Evolutionary conservation across 2,888 invertebrate genomes (phyloP).

Genomic region (Epinotia demarniana): DNA sequence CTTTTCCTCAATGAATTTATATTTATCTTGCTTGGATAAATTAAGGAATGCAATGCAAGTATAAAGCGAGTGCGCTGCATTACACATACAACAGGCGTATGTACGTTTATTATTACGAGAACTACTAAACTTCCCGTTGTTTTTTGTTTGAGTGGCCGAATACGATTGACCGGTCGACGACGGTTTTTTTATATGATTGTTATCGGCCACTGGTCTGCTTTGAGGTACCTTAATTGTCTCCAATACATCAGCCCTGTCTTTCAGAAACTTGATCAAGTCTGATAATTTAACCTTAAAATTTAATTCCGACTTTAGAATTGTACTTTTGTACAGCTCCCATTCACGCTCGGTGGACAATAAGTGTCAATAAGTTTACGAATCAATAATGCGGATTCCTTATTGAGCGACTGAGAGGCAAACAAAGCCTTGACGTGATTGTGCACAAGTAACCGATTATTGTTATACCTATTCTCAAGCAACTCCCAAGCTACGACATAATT

Average conservation of each 20-base stretch:
- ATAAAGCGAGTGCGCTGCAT: background rate
- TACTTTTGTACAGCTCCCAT: conserved; percentile 47
- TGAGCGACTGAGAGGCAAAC: conserved; percentile 21
- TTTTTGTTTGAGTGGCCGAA: conserved; percentile 41
- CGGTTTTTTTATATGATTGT: background rate
- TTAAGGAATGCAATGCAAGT: too few species aligned
- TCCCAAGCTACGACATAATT: conserved; percentile 4
- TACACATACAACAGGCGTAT: background rate
- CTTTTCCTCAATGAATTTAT: too few species aligned
- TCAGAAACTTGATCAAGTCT: too few species aligned
- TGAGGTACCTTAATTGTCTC: conserved; percentile 41
- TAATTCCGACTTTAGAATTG: conserved; percentile 36
- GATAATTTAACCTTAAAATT: conserved; percentile 22
- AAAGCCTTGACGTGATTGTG: background rate
- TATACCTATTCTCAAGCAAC: background rate
- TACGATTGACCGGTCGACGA: background rate
- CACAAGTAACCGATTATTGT: background rate
- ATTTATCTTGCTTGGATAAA: too few species aligned
- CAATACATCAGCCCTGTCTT: conserved; percentile 47
- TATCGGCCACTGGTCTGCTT: background rate
- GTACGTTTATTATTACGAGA: conserved; percentile 35
- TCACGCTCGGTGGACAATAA: conserved; percentile 48
- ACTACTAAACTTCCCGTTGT: conserved; percentile 12
- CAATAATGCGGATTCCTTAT: conserved; percentile 41
- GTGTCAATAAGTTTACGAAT: conserved; percentile 47